Evolutionary conservation across 2,888 invertebrate species (phyloP).

Genomic region (Protonemura montana): DNA sequence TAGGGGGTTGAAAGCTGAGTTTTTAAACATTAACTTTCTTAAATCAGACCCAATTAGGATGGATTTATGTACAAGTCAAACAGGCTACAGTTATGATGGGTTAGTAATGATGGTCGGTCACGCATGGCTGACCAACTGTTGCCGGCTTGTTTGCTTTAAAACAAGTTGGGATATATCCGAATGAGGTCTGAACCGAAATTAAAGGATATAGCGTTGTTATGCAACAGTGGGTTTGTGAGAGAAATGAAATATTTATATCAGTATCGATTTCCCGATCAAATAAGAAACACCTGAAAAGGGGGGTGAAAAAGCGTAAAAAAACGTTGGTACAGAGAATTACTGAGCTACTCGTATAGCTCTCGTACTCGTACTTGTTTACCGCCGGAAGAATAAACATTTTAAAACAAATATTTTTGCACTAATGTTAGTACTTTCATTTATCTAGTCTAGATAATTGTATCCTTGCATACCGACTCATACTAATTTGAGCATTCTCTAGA

Average conservation of each 20-base stretch:
- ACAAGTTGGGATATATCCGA: not conserved
- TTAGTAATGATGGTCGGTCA: slow-evolving; percentile 7
- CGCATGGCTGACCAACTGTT: slow-evolving; percentile 9
- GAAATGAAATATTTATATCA: slow-evolving; percentile 28
- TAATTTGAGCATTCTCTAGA: no score
- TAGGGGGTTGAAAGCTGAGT: not conserved
- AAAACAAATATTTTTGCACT: no score
- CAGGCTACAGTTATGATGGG: not conserved
- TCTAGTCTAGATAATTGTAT: no score
- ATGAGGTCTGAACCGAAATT: not conserved
- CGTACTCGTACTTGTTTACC: no score
- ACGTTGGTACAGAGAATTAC: not conserved
- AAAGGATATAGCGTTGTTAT: not conserved
- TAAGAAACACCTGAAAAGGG: not conserved
- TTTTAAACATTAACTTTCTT: not conserved
- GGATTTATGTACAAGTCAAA: not conserved
- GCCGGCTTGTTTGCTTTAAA: not conserved
- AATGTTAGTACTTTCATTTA: no score
- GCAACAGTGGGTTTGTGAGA: slow-evolving; percentile 22
- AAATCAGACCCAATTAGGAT: not conserved
- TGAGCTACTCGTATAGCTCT: no score
- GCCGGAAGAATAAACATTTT: no score
- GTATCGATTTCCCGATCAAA: slow-evolving; percentile 18
- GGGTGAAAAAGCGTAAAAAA: not conserved
- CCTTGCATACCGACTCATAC: no score